Conservation (phyloP, 2,113 vertebrate genomes). For the Telmatochromis sp. region DNA sequence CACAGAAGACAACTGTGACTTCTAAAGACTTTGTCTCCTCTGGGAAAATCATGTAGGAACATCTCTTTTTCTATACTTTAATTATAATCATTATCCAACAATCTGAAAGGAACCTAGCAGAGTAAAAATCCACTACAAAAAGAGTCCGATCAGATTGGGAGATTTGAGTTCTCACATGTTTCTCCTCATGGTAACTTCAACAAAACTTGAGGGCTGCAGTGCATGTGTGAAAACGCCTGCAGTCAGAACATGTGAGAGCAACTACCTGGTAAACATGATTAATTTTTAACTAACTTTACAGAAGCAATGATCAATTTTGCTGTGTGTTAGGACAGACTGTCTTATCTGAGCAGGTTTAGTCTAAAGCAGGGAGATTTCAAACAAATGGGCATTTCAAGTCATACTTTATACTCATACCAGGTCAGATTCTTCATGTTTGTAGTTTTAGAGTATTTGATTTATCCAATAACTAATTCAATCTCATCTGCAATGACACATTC, state of each 20-base stretch:
- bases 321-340: neutral
- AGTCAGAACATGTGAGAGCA: neutral
- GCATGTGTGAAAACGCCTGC: neutral
- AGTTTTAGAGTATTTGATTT: neutral
- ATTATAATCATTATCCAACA: neutral
- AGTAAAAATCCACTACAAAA: neutral
- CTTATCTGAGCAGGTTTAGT: neutral
- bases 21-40: neutral
- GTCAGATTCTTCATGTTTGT: neutral
- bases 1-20: rapidly evolving
- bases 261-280: neutral
- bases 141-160: neutral
- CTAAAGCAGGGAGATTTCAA: neutral
- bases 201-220: neutral
- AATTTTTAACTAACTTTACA: neutral
- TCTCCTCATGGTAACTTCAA: neutral
- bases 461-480: neutral
- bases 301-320: neutral
- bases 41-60: neutral
- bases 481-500: neutral
- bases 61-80: neutral
- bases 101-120: neutral
- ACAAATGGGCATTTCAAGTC: neutral
- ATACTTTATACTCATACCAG: neutral
- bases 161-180: neutral